Percentiles rank a stretch among this genome's conserved stretches.
Conservation (phyloP, 1,140 invertebrate species). For the Ectropis grisescens region DNA sequence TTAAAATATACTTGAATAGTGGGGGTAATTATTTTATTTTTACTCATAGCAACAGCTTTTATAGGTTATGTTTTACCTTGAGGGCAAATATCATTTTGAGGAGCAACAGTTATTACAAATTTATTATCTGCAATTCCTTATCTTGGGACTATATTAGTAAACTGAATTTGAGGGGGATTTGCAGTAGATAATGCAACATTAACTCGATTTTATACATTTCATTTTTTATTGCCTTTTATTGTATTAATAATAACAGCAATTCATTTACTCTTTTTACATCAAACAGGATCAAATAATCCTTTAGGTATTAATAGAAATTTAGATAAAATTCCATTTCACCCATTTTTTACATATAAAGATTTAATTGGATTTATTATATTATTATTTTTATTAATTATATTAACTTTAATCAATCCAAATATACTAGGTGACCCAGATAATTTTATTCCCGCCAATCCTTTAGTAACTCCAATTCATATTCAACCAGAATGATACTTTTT, state of each 20-base stretch:
- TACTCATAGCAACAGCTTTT: constrained; percentile 44
- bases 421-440: too few relatives aligned
- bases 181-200: constrained; percentile 76
- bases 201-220: constrained; percentile 80
- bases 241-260: constrained; percentile 8
- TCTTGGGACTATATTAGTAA: constrained; percentile 69
- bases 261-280: constrained; percentile 7
- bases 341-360: too few relatives aligned
- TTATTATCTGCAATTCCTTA: constrained; percentile 77
- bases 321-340: too few relatives aligned
- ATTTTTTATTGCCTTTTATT: constrained; percentile 80
- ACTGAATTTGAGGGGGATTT: constrained; percentile 80
- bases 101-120: constrained; percentile 81
- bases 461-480: too few relatives aligned
- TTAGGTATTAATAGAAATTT: too few relatives aligned
- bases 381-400: too few relatives aligned
- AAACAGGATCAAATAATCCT: constrained; percentile 64
- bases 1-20: too few relatives aligned
- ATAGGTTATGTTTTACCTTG: constrained; percentile 11
- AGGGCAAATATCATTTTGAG: constrained; percentile 82
- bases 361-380: too few relatives aligned
- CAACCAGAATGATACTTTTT: too few relatives aligned
- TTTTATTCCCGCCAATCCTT: too few relatives aligned
- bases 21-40: too few relatives aligned
- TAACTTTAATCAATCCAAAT: too few relatives aligned